Base-by-base conservation (phyloP, 2,113 vertebrate genomes). In the Alosa alosa region DNA sequence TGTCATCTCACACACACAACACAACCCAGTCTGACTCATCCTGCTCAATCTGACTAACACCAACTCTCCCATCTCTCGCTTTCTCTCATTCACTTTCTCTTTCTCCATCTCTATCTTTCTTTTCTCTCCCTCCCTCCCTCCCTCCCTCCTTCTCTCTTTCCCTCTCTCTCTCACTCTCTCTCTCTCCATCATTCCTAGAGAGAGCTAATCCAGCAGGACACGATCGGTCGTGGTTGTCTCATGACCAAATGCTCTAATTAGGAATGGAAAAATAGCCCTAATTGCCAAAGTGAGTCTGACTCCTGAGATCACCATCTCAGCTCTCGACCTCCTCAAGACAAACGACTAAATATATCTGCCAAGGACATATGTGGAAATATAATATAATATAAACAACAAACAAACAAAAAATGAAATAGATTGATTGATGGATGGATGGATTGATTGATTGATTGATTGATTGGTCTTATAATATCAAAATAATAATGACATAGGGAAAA, bases 341-440 rank as follows among this genome's bases (percentile, higher is more conserved):
- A 86, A 50, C 31, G 31, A 83, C 85, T 86, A 83, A 83, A 86
- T 75, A 83, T 86, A 17, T 78, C 11, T 39, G 72, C 39, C 72
- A 78, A 78, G 9, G 13, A 78, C 72, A 44, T 44, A 44, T 44
- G 41, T 72, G 64, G 64, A 18, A 18, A 8, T 20, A 18, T 10
- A n/a, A 60, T 13, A n/a, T 60, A 6, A 64, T 10, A 64, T 25
- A 64, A 6, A 60, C 7, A 49, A 13, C 7, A 17, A 52, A 52
- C 17, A 3, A 15, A 52, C 50, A 52, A 52, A 11, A 15, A 2
- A 60, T 57, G 1, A 11, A 47, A 47, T 47, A 10, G 10, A 47
- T 47, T 1, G 4, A 47, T 47, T 47, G 31, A 31, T 31, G 0
- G 31, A 31, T 31, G 0, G 31, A 31, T 31, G 31, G 20, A 57